Conservation (phyloP, 2,113 vertebrate species). For the Heloderma charlesbogerti region DNA sequence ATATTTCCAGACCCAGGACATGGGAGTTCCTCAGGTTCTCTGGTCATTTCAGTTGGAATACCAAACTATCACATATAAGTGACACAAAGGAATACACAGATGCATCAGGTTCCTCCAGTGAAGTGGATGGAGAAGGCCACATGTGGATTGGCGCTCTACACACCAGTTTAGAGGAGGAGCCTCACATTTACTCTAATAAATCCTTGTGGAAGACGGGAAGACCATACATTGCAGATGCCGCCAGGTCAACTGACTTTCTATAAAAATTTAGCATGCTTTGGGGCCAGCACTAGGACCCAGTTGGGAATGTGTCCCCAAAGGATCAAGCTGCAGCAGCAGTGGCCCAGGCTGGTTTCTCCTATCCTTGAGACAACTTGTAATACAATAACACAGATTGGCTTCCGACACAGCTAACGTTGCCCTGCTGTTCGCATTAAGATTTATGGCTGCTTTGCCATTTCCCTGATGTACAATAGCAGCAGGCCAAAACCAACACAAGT, state of each 20-base stretch:
- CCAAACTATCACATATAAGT: background rate
- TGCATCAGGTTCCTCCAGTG: background rate
- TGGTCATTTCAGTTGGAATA: background rate
- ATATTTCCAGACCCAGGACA: background rate
- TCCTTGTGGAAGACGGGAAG: no score
- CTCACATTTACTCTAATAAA: background rate
- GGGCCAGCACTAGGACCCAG: background rate
- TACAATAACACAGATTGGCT: slow-evolving; percentile 35
- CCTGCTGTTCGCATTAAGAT: slow-evolving; percentile 37
- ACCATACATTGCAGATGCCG: background rate
- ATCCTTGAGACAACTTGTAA: slow-evolving; percentile 32
- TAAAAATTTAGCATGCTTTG: background rate
- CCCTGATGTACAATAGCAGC: slow-evolving; percentile 31
- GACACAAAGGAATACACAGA: background rate
- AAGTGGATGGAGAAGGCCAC: background rate
- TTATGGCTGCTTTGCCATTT: slow-evolving; percentile 29
- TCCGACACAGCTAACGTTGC: slow-evolving; percentile 30
- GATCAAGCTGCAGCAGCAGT: background rate
- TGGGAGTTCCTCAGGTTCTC: background rate
- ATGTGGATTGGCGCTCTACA: background rate
- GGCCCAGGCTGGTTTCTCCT: slow-evolving; percentile 7
- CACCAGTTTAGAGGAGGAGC: background rate
- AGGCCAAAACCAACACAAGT: slow-evolving; percentile 32
- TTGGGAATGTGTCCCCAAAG: background rate
- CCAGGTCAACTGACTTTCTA: background rate